Base-by-base conservation (phyloP, 2,113 vertebrate genomes). In the Raja brachyura region DNA sequence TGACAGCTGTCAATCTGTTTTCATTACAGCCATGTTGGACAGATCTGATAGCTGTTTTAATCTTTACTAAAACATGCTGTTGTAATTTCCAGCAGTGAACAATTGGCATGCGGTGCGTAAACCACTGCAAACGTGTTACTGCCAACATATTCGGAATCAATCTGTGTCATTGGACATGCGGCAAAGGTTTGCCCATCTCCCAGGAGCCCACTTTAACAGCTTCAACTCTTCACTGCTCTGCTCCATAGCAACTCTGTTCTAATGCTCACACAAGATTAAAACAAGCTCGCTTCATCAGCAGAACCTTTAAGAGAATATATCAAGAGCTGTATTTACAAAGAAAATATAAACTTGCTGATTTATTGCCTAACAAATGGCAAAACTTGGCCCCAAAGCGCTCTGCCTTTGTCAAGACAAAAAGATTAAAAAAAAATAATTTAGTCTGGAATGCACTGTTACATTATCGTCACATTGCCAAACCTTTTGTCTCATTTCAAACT, bases 391-490 rank as follows among this genome's bases (percentile, higher is more conserved):
- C 59, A 63, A 88, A 88, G 25, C 83, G 63, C 31, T 63, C 63
- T 31, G 28, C 16, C 28, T 18, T n/a, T 31, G 83, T 63, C 83
- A 88, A 88, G 83, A 48, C 14, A 8, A 2, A 31, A 16, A 66
- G 59, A 88, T 88, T 88, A 31, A 66, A 31, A 66, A 61, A 88
- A 31, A 63, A 88, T 63, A n/a, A n/a, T 88, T 88, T 88, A 63
- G 11, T 66, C 59, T 66, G 59, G 56, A 88, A 63, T 16, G 83
- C 83, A 66, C 28, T 63, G n/a, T 7, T 63, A 88, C n/a, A 66
- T 63, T 33, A 88, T 63, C 16, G 18, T 16, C 59, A 16, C 16
- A 10, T 14, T 59, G 25, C 66, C 33, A 31, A 73, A 22, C 33
- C 59, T 74, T 54, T 48, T 54, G n/a, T 66, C 20, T 31, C 31